Base-by-base conservation (phyloP, 1,140 invertebrate species). In the Apis cerana region DNA sequence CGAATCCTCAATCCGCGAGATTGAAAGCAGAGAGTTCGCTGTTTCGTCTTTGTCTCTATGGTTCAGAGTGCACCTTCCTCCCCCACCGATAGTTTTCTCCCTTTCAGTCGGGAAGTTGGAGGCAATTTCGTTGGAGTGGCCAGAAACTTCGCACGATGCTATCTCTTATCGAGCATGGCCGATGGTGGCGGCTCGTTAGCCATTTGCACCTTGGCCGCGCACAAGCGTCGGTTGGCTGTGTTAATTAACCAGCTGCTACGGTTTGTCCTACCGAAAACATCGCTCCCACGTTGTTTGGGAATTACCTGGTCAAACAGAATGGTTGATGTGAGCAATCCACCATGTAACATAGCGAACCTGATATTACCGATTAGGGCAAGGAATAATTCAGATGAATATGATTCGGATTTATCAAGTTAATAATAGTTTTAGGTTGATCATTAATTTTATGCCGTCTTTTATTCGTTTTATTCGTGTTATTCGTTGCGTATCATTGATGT, bases 131-230 rank as follows among this genome's bases (percentile, higher is more conserved):
- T 48, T 13, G 33, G 33, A 68, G 19, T 50, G 23, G 48, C 21
- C 27, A 0, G 12, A 52, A 48, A 12, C 15, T 17, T 58, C 23
- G 9, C 56, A 9, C 15, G n/a, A 23, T 13, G 27, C 54, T n/a
- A 50, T 59, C 77, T 43, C 59, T 71, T 78, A 78, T 71, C 48
- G 77, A 71, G 27, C 68, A 59, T 54, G 76, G 65, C 11, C 65
- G 43, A 78, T 78, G 65, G 21, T 59, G 43, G 54, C 56, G 76
- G 65, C 54, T 78, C 76, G 76, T 78, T 61, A 52, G 43, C 71
- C 52, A 69, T 78, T 33, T 33, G 70, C 72, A 78, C 43, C 76
- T 81, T 81, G 33, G 33, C 68, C 8, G 48, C 71, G 70, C 27
- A 19, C 50, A 33, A 43, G 33, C 33, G 33, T 67, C 54, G 10